phyloP scores from a whole-genome alignment of 2,888 invertebrate genomes.

The Kuschelorhynchus macadamiae region DNA sequence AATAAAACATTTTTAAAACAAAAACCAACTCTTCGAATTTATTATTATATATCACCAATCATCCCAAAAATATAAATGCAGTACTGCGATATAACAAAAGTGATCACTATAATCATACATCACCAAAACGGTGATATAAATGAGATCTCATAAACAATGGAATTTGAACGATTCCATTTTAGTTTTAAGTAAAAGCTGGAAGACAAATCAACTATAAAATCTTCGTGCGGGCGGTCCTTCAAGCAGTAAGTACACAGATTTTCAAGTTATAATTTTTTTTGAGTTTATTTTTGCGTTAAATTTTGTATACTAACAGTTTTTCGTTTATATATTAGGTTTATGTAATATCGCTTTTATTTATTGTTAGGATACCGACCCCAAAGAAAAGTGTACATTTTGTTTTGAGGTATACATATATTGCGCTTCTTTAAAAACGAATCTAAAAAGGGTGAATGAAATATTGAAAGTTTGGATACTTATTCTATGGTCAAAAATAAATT shows the following conservation, averaged over 20 bases:
- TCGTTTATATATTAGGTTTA: no score
- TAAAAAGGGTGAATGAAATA: no score
- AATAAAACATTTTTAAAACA: constrained; percentile 40
- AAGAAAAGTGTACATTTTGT: no score
- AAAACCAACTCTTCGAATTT: constrained; percentile 37
- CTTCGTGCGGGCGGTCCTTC: constrained; percentile 22
- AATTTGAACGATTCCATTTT: neutral
- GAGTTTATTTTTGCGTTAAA: constrained; percentile 12
- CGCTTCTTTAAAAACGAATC: no score
- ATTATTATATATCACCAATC: constrained; percentile 37
- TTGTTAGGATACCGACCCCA: no score
- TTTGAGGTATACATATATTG: no score
- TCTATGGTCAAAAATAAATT: no score
- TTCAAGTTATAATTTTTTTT: constrained; percentile 26
- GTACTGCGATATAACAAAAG: constrained; percentile 18
- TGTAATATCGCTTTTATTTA: no score
- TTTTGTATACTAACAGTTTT: constrained; percentile 18
- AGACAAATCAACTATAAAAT: constrained; percentile 18
- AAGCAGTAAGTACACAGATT: constrained; percentile 30
- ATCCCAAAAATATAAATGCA: constrained; percentile 22
- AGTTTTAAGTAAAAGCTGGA: neutral
- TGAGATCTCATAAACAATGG: neutral
- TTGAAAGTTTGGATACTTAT: no score
- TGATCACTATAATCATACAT: constrained; percentile 9
- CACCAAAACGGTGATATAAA: constrained; percentile 18